Evolutionary conservation across 2,113 vertebrate species (phyloP).

Genomic region (Cinclus mexicanus): DNA sequence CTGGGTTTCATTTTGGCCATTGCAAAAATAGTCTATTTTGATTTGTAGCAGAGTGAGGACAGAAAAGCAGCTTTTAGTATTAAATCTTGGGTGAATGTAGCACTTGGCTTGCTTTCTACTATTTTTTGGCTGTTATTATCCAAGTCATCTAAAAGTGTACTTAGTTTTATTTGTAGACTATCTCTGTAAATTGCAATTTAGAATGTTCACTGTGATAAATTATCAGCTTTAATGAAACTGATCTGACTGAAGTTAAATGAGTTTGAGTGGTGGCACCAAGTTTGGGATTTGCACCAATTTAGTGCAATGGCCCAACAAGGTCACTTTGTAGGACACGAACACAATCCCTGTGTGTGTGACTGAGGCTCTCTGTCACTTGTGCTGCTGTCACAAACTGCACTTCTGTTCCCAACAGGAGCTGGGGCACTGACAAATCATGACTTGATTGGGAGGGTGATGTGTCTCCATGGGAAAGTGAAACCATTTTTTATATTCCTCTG

Average conservation of each 20-base stretch:
- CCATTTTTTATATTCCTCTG: neutral
- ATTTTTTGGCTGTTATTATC: slow-evolving; percentile 9
- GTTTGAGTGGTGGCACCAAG: slow-evolving; percentile 39
- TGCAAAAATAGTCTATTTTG: slow-evolving; percentile 57
- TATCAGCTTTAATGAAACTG: neutral
- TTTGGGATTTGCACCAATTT: slow-evolving; percentile 42
- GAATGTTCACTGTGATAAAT: slow-evolving; percentile 27
- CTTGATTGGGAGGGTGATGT: neutral
- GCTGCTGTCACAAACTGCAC: neutral
- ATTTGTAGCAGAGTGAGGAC: slow-evolving; percentile 48
- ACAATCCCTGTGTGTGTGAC: neutral
- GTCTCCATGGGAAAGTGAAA: slow-evolving; percentile 28
- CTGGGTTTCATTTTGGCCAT: slow-evolving; percentile 42
- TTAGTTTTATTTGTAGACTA: neutral
- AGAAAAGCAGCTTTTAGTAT: slow-evolving; percentile 37
- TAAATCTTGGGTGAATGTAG: neutral
- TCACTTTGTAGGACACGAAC: slow-evolving; percentile 37
- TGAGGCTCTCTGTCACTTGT: slow-evolving; percentile 36
- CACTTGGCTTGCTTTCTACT: neutral
- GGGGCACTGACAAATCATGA: neutral
- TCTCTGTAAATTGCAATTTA: neutral
- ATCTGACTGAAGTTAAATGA: slow-evolving; percentile 21
- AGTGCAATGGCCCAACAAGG: slow-evolving; percentile 25
- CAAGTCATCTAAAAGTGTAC: neutral
- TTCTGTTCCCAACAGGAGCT: slow-evolving; percentile 21